Percentiles rank a stretch among this genome's conserved stretches.
Conservation (phyloP, 92 coral and sea anemone species). For the Phenganax subtilis region DNA sequence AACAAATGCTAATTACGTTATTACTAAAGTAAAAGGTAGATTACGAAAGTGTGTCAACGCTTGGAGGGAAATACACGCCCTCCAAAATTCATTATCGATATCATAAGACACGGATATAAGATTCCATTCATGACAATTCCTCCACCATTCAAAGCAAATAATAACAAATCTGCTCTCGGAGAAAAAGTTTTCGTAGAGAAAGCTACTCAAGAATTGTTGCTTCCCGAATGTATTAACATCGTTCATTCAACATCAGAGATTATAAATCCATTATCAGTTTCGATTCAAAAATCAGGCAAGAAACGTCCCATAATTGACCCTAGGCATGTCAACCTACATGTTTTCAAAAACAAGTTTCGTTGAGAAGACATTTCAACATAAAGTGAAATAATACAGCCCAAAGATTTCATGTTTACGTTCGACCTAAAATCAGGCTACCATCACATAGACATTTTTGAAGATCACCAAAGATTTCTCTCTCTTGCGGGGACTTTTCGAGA, state of each 20-base stretch:
- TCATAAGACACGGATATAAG: slow-evolving; percentile 11
- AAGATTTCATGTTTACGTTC: slow-evolving; percentile 25
- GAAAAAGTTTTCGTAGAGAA: too few relatives aligned
- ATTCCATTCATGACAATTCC: too few relatives aligned
- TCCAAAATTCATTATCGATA: slow-evolving; percentile 28
- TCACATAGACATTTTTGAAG: slow-evolving; percentile 22
- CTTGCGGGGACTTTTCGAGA: slow-evolving; percentile 32
- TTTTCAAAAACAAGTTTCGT: too few relatives aligned
- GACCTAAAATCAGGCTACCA: slow-evolving; percentile 40
- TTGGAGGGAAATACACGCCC: slow-evolving; percentile 18
- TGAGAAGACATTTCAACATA: slow-evolving; percentile 27
- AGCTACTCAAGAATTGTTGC: slow-evolving; percentile 10
- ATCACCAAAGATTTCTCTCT: slow-evolving; percentile 22
- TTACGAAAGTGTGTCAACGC: not conserved
- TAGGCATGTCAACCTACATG: slow-evolving; percentile 23
- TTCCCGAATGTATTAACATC: slow-evolving; percentile 1
- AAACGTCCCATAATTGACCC: slow-evolving; percentile 31
- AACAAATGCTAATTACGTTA: not conserved
- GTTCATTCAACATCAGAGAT: too few relatives aligned
- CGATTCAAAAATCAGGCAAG: slow-evolving; percentile 42
- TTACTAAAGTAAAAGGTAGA: too few relatives aligned
- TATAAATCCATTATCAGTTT: too few relatives aligned
- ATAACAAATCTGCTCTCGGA: slow-evolving; percentile 26
- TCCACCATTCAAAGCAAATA: slow-evolving; percentile 4
- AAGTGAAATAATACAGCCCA: slow-evolving; percentile 12